Conservation (phyloP, 2,797 vertebrate genomes). For the Agapornis canus region DNA sequence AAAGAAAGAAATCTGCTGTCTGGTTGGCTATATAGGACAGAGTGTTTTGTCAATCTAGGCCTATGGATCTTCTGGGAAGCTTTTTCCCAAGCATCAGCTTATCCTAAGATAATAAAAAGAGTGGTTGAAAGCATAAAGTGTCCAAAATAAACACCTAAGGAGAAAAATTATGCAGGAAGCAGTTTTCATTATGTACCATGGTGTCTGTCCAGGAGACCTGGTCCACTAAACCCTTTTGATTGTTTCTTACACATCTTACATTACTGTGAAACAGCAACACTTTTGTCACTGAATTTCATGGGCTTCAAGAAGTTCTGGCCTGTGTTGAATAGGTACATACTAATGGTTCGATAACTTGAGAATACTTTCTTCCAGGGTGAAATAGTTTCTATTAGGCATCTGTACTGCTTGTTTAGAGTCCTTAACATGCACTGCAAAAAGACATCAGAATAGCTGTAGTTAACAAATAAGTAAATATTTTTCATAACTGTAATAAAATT, state of each 20-base stretch:
- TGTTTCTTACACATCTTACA: not conserved
- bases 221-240: not conserved
- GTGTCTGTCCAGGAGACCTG: not conserved
- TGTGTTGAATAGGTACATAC: not conserved
- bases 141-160: not conserved
- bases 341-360: conserved; percentile 6
- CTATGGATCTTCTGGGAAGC: not conserved
- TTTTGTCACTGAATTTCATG: not conserved
- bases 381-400: conserved; percentile 23
- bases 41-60: not conserved
- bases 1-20: not conserved
- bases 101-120: not conserved
- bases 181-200: not conserved
- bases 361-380: conserved; percentile 46
- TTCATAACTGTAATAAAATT: conserved; percentile 54
- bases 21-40: not conserved
- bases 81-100: not conserved
- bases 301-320: not conserved
- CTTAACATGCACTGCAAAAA: conserved; percentile 42
- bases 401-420: not conserved
- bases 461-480: conserved; percentile 71
- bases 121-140: not conserved
- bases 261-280: not conserved
- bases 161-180: not conserved
- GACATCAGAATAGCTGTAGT: conserved; percentile 59